A percentile compares a stretch with the other conserved stretches of the same genome.
These are phyloP conservation scores for Abscondita cerata DNA, from an alignment of 2,888 invertebrate genomes.

Conservation along the genomic window DNA sequence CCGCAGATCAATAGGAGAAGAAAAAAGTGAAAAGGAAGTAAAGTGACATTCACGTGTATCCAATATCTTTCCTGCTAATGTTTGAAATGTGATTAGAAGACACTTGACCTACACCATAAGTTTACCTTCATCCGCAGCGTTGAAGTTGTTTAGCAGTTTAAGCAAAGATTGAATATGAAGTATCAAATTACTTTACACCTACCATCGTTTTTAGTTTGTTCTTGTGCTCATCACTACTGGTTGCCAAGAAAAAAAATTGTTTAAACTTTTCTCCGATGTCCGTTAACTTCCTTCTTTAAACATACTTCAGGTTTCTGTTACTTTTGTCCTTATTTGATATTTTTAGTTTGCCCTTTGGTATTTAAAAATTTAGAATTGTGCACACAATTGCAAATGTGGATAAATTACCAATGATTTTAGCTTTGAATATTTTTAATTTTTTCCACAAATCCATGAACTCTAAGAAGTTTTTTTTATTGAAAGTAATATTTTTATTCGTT, in stretches of 20 bases:
- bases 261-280: constrained; percentile 7
- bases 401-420: no score
- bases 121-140: background rate
- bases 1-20: background rate
- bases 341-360: no score
- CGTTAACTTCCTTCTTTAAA: constrained; percentile 8
- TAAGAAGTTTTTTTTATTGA: no score
- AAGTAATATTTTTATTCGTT: no score
- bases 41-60: background rate
- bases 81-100: background rate
- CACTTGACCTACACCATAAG: constrained; percentile 8
- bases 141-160: background rate
- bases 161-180: constrained; percentile 6
- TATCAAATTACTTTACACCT: constrained; percentile 7
- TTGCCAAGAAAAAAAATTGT: background rate
- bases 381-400: no score
- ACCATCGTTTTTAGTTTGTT: constrained; percentile 6
- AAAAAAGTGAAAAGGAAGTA: background rate
- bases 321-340: background rate
- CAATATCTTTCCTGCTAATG: background rate
- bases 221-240: constrained; percentile 5
- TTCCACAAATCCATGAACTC: no score
- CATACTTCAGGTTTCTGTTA: constrained; percentile 4
- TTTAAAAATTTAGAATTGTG: no score
- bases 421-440: no score